phyloP scores from a whole-genome alignment of 2,797 vertebrate species.

The Lophius americanus region DNA sequence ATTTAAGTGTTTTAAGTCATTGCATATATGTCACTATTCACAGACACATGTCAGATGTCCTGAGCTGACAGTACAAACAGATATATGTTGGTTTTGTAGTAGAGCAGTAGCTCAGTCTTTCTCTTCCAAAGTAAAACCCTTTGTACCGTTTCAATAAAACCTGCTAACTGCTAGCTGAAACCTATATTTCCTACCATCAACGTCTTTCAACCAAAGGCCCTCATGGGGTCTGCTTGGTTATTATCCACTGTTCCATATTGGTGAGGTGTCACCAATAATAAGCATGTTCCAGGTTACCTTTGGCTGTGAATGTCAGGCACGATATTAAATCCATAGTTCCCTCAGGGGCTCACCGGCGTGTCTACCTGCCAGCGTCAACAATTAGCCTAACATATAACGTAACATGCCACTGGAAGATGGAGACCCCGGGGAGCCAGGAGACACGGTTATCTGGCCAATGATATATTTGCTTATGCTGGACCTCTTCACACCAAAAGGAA shows the following conservation, averaged over 20 bases:
- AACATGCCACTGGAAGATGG: constrained; percentile 27
- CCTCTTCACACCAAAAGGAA: too few species aligned
- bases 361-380: constrained; percentile 14
- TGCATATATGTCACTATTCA: background rate
- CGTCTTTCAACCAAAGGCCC: constrained; percentile 52
- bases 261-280: constrained; percentile 74
- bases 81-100: too few species aligned
- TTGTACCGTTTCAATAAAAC: constrained; percentile 58
- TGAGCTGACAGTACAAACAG: too few species aligned
- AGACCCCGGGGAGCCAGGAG: constrained; percentile 16
- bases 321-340: constrained; percentile 42
- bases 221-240: constrained; percentile 56
- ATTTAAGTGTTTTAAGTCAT: background rate
- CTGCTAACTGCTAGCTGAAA: constrained; percentile 50
- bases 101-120: background rate
- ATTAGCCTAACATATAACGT: constrained; percentile 45
- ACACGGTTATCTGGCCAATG: constrained; percentile 7
- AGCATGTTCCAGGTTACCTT: constrained; percentile 53
- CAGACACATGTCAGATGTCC: background rate
- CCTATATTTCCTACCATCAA: constrained; percentile 24
- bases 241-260: constrained; percentile 66
- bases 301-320: constrained; percentile 56
- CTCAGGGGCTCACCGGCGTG: constrained; percentile 41
- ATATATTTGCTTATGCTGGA: constrained; percentile 33
- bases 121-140: constrained; percentile 21